Evolutionary conservation across 2,113 vertebrate species (phyloP).

Genomic region (Erpornis zantholeuca): DNA sequence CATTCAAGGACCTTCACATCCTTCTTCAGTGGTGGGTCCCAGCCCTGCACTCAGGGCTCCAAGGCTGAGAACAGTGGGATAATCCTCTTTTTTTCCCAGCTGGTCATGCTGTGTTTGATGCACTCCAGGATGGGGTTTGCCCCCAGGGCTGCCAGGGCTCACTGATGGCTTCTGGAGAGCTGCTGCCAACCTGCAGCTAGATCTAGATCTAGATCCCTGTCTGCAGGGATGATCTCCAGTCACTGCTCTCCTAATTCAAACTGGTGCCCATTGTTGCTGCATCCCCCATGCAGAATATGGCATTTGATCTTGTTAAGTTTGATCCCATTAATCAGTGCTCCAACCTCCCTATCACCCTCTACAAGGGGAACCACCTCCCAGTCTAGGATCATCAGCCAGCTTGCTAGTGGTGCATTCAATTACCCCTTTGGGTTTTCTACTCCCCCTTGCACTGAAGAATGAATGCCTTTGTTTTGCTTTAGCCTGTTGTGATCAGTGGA

Average conservation of each 20-base stretch:
- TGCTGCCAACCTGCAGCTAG: neutral
- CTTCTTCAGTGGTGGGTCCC: neutral
- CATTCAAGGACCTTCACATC: neutral
- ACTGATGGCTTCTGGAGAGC: neutral
- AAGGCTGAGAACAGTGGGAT: neutral
- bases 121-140: neutral
- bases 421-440: neutral
- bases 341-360: neutral
- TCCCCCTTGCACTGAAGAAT: neutral
- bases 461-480: neutral
- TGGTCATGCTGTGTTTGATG: fast-evolving
- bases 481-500: neutral
- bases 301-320: neutral
- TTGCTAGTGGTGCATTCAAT: neutral
- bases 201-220: neutral
- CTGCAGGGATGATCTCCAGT: neutral
- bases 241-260: neutral
- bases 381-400: neutral
- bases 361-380: neutral
- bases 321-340: neutral
- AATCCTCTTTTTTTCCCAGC: neutral
- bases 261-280: neutral
- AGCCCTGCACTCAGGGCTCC: neutral
- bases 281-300: neutral
- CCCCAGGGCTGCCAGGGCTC: neutral